Evolutionary conservation across 2,113 vertebrate genomes (phyloP).

Genomic region (Nibea albiflora): DNA sequence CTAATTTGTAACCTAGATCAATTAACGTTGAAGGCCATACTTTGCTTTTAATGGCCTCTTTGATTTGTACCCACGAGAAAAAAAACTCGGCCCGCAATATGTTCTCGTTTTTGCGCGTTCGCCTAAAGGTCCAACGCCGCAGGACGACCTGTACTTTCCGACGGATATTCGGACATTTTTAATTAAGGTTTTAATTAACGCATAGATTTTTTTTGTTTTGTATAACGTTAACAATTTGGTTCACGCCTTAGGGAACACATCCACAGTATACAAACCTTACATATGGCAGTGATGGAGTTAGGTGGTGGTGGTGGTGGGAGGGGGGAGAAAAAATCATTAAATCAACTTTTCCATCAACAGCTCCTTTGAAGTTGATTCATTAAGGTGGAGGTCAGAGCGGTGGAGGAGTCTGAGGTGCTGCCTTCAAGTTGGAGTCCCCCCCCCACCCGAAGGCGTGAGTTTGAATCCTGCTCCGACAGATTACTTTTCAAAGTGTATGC

Average conservation of each 20-base stretch:
- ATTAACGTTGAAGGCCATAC: slow-evolving; percentile 3
- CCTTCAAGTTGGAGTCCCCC: not conserved
- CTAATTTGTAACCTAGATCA: slow-evolving; percentile 10
- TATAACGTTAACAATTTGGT: not conserved
- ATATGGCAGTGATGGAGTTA: not conserved
- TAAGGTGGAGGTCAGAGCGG: not conserved
- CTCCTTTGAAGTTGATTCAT: not conserved
- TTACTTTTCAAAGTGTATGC: not conserved
- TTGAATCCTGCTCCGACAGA: not conserved
- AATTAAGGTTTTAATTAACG: slow-evolving; percentile 15
- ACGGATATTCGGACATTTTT: not conserved
- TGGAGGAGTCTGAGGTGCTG: not conserved
- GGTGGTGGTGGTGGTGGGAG: not conserved
- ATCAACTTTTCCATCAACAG: not conserved
- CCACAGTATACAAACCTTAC: too few species aligned
- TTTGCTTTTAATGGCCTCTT: not conserved
- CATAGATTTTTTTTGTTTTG: slow-evolving; percentile 1
- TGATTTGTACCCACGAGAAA: not conserved
- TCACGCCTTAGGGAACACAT: not conserved
- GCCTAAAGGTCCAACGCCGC: not conserved
- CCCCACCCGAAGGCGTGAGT: not conserved
- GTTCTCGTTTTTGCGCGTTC: slow-evolving; percentile 10
- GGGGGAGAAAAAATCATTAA: not conserved
- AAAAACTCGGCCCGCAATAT: not conserved
- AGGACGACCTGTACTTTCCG: not conserved